These are phyloP conservation scores for Belonocnema kinseyi DNA, from an alignment of 1,140 invertebrate species.

Conservation along the genomic window DNA sequence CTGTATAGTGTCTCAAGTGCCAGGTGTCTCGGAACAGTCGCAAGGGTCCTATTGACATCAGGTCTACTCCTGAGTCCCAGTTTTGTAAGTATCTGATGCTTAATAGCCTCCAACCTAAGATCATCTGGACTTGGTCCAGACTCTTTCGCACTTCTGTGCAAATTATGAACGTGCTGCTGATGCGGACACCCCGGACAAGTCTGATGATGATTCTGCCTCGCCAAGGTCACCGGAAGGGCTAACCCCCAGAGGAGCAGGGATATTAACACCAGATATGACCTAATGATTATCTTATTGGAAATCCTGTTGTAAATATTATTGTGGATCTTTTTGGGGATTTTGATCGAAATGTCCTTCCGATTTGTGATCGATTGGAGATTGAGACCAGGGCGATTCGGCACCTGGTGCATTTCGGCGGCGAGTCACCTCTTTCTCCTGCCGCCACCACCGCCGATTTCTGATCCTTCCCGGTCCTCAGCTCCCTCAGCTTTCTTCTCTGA, in stretches of 20 bases:
- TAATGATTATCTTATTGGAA: constrained; percentile 31
- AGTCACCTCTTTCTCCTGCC: constrained; percentile 66
- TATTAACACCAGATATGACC: constrained; percentile 58
- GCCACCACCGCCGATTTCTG: constrained; percentile 46
- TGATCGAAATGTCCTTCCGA: constrained; percentile 5
- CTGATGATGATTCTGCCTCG: constrained; percentile 63
- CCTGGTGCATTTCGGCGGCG: constrained; percentile 69
- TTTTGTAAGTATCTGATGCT: constrained; percentile 85
- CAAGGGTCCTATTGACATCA: constrained; percentile 81
- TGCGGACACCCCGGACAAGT: constrained; percentile 72
- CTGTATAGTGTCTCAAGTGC: constrained; percentile 83
- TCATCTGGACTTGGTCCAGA: constrained; percentile 73
- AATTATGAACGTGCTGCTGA: constrained; percentile 63
- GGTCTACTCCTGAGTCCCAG: constrained; percentile 82
- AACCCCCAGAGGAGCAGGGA: constrained; percentile 58
- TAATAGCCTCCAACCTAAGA: constrained; percentile 84
- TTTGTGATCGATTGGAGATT: constrained; percentile 16
- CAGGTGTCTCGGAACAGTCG: constrained; percentile 79
- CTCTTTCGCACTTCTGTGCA: constrained; percentile 56
- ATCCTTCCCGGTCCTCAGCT: constrained; percentile 37
- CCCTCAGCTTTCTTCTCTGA: constrained; percentile 40
- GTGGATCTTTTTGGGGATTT: constrained; percentile 26
- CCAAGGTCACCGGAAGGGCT: constrained; percentile 47
- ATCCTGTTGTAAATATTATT: constrained; percentile 23
- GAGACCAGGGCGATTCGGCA: constrained; percentile 41